Base-by-base conservation (phyloP, 1,140 invertebrate species). In the Solen grandis region DNA sequence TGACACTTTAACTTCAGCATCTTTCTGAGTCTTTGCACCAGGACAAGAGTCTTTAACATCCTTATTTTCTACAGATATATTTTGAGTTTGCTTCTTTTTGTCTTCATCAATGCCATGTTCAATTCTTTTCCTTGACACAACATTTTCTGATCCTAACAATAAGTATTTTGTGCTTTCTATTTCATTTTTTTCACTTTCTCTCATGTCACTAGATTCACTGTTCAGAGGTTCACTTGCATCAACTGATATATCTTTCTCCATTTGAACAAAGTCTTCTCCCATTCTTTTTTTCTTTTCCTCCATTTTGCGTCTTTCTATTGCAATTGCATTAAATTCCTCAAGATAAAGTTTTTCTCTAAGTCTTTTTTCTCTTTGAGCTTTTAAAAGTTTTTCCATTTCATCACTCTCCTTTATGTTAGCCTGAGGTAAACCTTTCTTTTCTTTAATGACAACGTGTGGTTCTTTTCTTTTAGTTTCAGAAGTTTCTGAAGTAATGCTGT, bases 301-400 rank as follows among this genome's bases (percentile, higher is more conserved):
- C 70, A 16, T 8, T 46, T 60, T 4, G 52, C 36, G 19, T 60
- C 22, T 60, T 78, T 78, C 36, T 41, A 38, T 76, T 63, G 65
- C 74, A 38, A 78, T 78, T 57, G 62, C 65, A 68, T 78, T 59
- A 66, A 78, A 78, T 50, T 78, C 75, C 8, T 63, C 62, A 22
- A 65, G 38, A 69, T 65, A 78, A 46, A 27, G 13, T 5, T 68
- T 78, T 69, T 78, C 63, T 36, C 63, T 54, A 54, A 78, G 46
- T 31, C 65, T 54, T 36, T 36, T 46, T 50, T 68, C 60, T 33
- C 66, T 38, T 27, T 27, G 19, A 25, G 69, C 22, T 16, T 54
- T 22, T 19, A 25, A 33, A 16, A 29, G n/a, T 72, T 38, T 5
- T 22, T 10, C 29, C 54, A 38, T 29, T 35, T 29, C n/a, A 50